Base-by-base conservation (phyloP, 64 coral and sea anemone genomes). In the Stichodactyla mertensii region DNA sequence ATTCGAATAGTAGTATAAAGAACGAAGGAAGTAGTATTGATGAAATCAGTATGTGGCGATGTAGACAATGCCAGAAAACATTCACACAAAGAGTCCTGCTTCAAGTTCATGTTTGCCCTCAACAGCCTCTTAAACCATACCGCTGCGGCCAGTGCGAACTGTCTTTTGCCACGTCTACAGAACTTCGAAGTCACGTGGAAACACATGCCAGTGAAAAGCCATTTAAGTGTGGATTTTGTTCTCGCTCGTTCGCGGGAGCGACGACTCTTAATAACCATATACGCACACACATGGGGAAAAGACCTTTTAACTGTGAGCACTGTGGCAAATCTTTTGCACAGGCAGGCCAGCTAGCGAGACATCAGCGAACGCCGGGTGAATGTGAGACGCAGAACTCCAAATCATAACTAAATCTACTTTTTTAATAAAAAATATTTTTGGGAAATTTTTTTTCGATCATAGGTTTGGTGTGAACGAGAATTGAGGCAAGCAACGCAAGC, bases 201-300 rank as follows among this genome's bases (percentile, higher is more conserved):
- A 55, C 77, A 19, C 92, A 94, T 62, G 81, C 88, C 55, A 94
- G 86, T 80, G 92, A 94, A 24, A 94, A 94, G 69, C 85, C 89
- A 54, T 94, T 87, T 84, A 94, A 94, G 45, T 94, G 92, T 53
- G 92, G 92, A 14, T 94, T 90, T 77, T 94, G 92, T 84, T 89
- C 84, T 36, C 92, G 92, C 31, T 55, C 92, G 16, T 94, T 94
- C 62, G 78, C 88, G 13, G 92, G 92, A 9, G 84, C 92, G 2
- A 94, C 92, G 15, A 94, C 92, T 6, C 86, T 94, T n/a, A 90
- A 87, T 61, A 94, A 94, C 55, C 92, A 94, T 54, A 90, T 94
- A 61, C 74, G 92, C 10, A 94, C 92, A 0, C 92, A 94, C 69
- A 94, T 87, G 22, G 92, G 92, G 4, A 87, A 94, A 26, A 86